phyloP scores from a whole-genome alignment of 2,113 vertebrate genomes.

The Heterotilapia buettikoferi region DNA sequence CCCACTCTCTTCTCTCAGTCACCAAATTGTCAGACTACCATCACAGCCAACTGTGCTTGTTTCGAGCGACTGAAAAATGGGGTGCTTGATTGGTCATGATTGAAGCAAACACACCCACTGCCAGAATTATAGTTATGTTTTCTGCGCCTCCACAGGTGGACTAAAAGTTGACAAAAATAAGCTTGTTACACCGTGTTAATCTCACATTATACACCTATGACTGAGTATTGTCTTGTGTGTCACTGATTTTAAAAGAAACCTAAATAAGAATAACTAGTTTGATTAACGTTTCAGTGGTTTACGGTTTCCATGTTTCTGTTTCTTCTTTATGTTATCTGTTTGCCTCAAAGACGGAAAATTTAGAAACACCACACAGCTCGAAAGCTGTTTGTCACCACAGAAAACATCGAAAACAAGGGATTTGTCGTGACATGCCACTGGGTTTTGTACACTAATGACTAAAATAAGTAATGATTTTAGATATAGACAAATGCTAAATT shows the following conservation, averaged over 20 bases:
- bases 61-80: background rate
- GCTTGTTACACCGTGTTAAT: background rate
- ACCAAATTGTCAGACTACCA: background rate
- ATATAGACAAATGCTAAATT: background rate
- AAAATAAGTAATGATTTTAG: background rate
- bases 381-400: background rate
- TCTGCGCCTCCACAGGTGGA: background rate
- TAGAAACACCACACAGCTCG: background rate
- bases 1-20: background rate
- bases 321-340: background rate
- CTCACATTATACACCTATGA: background rate
- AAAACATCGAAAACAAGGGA: background rate
- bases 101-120: background rate
- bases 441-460: background rate
- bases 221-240: background rate
- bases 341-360: background rate
- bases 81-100: background rate
- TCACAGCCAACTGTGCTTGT: background rate
- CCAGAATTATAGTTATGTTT: background rate
- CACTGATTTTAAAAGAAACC: background rate
- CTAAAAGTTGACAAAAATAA: background rate
- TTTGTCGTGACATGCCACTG: background rate
- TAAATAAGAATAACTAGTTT: background rate
- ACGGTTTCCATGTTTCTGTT: background rate
- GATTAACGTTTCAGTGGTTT: background rate